Percentiles rank a stretch among this genome's conserved stretches.
These are phyloP conservation scores for Dasyprocta punctata DNA, from an alignment of 2,113 vertebrate species.

Conservation along the genomic window DNA sequence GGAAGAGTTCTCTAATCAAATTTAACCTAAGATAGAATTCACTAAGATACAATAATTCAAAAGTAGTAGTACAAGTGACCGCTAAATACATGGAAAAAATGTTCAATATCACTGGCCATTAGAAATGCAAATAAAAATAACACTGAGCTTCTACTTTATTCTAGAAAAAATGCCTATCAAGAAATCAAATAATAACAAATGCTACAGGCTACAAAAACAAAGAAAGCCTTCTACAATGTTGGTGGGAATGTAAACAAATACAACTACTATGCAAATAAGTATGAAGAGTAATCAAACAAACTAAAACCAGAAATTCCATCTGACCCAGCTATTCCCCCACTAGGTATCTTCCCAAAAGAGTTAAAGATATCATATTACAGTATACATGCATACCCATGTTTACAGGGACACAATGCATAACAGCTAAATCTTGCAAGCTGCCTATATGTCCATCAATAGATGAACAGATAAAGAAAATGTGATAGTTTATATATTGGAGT, in stretches of 20 bases:
- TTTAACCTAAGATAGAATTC: not conserved
- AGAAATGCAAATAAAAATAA: not conserved
- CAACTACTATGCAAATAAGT: not conserved
- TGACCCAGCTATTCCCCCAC: not conserved
- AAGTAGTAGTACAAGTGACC: not conserved
- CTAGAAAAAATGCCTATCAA: not conserved
- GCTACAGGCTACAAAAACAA: not conserved
- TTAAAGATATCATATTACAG: not conserved
- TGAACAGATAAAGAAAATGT: not conserved
- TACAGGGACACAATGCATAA: not conserved
- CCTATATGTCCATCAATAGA: not conserved
- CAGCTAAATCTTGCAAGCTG: not conserved
- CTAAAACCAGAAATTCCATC: not conserved
- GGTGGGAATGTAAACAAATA: not conserved
- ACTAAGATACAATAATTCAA: not conserved
- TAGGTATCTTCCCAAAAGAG: not conserved
- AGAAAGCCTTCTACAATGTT: not conserved
- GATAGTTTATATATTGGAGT: not conserved
- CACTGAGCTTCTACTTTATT: not conserved
- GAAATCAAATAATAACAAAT: not conserved
- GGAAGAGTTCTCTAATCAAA: not conserved
- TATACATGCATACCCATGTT: not conserved
- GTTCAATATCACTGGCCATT: not conserved
- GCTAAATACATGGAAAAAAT: not conserved
- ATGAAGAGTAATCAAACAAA: not conserved